Conservation (phyloP, 2,797 vertebrate genomes). For the Esox lucius region DNA sequence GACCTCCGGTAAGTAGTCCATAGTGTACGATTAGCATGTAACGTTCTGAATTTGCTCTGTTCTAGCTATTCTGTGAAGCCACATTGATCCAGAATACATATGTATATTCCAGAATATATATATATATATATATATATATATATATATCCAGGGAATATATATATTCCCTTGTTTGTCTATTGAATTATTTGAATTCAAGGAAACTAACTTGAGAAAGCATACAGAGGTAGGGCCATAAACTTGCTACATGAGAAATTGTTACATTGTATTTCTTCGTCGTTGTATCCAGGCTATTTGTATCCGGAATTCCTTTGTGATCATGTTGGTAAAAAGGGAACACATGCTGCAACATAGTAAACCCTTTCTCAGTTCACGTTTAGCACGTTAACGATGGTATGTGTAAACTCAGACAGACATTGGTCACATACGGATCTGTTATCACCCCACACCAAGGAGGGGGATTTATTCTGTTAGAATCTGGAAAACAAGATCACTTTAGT, state of each 20-base stretch:
- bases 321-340: background rate
- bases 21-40: constrained; percentile 5
- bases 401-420: constrained; percentile 28
- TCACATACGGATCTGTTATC: constrained; percentile 22
- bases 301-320: constrained; percentile 33
- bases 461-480: constrained; percentile 14
- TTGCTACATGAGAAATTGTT: constrained; percentile 24
- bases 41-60: constrained; percentile 11
- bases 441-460: constrained; percentile 12
- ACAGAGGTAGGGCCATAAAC: background rate
- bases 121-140: no score
- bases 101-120: no score
- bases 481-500: constrained; percentile 53
- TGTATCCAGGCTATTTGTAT: constrained; percentile 34
- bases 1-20: constrained; percentile 82
- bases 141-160: no score
- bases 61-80: background rate
- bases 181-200: constrained; percentile 9
- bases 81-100: background rate
- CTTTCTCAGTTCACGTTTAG: background rate
- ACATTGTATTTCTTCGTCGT: constrained; percentile 32
- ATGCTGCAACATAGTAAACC: background rate
- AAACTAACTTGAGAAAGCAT: constrained; percentile 7
- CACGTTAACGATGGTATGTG: background rate
- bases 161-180: background rate